Conservation (phyloP, 2,888 invertebrate genomes). For the Troides aeacus region DNA sequence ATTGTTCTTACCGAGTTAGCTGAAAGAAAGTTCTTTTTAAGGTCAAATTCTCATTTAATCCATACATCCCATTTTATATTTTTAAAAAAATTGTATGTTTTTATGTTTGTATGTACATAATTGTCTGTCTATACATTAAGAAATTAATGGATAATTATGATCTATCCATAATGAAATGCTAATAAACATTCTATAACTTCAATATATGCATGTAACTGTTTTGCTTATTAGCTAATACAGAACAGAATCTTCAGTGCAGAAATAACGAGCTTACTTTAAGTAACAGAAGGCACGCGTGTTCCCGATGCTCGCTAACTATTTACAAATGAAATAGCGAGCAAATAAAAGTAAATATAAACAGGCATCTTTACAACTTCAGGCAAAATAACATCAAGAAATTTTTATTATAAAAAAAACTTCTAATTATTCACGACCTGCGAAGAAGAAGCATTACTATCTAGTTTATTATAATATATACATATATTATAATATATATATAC, state of each 20-base stretch:
- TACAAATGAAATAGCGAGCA: constrained; percentile 20
- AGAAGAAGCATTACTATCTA: constrained; percentile 14
- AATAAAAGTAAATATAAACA: constrained; percentile 18
- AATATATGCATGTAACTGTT: background rate
- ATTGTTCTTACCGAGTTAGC: too few relatives aligned
- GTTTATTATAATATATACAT: constrained; percentile 20
- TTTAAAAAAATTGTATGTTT: too few relatives aligned
- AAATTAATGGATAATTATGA: too few relatives aligned
- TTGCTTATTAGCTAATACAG: constrained; percentile 4
- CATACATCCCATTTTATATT: too few relatives aligned
- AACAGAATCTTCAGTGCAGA: background rate
- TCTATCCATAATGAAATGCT: too few relatives aligned
- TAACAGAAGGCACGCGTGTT: constrained; percentile 2
- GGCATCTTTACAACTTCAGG: constrained; percentile 4
- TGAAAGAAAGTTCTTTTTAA: too few relatives aligned
- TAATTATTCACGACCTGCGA: constrained; percentile 16
- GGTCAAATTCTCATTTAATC: too few relatives aligned
- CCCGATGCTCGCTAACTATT: constrained; percentile 10
- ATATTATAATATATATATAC: too few relatives aligned
- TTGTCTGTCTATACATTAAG: too few relatives aligned
- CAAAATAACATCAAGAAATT: constrained; percentile 17
- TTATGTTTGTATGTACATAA: too few relatives aligned
- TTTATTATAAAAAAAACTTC: constrained; percentile 19
- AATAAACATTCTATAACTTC: too few relatives aligned
- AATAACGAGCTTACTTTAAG: constrained; percentile 6